phyloP scores from a whole-genome alignment of 2,113 vertebrate species.

The Nipponia nippon region DNA sequence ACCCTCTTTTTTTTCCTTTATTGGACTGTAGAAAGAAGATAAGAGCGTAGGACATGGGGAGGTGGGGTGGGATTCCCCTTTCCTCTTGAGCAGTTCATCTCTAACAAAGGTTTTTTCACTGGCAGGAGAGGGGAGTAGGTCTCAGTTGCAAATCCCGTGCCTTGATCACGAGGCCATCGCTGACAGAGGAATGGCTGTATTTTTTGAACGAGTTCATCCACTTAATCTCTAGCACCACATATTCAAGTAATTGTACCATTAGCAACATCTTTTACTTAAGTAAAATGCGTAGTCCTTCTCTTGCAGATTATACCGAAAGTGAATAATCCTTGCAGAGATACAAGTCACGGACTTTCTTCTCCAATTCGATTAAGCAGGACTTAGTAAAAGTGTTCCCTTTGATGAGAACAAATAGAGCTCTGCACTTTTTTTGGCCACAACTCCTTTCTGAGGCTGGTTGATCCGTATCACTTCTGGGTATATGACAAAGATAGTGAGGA shows the following conservation, averaged over 20 bases:
- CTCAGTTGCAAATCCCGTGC: neutral
- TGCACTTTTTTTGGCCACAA: neutral
- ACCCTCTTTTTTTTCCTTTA: neutral
- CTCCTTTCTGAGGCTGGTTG: neutral
- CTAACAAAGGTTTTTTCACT: neutral
- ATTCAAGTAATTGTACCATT: neutral
- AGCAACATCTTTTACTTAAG: neutral
- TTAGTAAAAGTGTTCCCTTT: neutral
- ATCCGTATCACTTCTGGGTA: neutral
- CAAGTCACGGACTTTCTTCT: neutral
- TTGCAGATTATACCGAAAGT: neutral
- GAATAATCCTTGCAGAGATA: neutral
- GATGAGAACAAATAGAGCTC: neutral
- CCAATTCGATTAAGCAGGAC: neutral
- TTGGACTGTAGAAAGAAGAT: neutral
- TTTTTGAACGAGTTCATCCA: neutral
- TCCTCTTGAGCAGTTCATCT: neutral
- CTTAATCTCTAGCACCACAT: neutral
- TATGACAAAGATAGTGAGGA: neutral
- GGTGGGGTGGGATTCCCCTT: neutral
- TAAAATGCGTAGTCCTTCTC: neutral
- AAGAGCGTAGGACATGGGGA: neutral
- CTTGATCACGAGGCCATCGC: neutral
- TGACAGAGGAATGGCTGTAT: neutral
- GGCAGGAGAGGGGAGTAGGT: neutral